These are phyloP conservation scores for Pseudomyrmex cubaensis DNA, from an alignment of 1,140 invertebrate species.

Conservation along the genomic window DNA sequence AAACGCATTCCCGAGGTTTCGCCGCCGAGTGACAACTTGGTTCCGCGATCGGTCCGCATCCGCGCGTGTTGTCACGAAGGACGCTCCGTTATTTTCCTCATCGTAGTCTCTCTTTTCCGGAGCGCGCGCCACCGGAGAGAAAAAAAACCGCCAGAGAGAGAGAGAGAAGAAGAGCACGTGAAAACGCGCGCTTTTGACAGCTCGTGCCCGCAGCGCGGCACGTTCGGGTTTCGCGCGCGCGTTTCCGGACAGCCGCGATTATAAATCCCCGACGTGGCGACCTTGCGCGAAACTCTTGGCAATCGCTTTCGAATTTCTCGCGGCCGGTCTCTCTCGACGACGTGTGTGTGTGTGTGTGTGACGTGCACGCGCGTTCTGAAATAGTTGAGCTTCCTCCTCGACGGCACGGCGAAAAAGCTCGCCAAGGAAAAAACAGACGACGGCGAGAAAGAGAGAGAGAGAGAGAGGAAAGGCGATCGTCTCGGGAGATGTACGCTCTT, in stretches of 20 bases:
- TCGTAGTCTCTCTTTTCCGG: conserved; percentile 16
- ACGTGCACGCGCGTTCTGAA: conserved; percentile 50
- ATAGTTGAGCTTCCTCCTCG: conserved; percentile 42
- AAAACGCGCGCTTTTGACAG: conserved; percentile 67
- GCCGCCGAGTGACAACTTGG: not conserved
- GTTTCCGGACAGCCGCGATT: conserved; percentile 47
- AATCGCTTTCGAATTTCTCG: conserved; percentile 23
- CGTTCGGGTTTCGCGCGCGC: conserved; percentile 36
- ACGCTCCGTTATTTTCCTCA: not conserved
- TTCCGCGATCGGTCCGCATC: not conserved
- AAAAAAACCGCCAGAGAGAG: not conserved
- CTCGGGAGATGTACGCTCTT: conserved; percentile 47
- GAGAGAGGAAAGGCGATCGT: not conserved
- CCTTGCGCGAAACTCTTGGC: conserved; percentile 69
- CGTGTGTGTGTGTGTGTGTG: conserved; percentile 16
- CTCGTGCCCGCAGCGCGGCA: conserved; percentile 44
- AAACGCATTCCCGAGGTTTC: not conserved
- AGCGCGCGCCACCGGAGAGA: not conserved
- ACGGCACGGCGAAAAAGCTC: conserved; percentile 8
- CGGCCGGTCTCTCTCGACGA: not conserved
- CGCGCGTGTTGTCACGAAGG: not conserved
- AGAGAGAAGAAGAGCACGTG: conserved; percentile 46
- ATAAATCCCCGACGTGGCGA: conserved; percentile 50
- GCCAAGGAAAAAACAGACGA: not conserved
- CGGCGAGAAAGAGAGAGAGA: not conserved